These are phyloP conservation scores for Megastigmus dorsalis DNA, from an alignment of 2,888 invertebrate species.

Conservation along the genomic window DNA sequence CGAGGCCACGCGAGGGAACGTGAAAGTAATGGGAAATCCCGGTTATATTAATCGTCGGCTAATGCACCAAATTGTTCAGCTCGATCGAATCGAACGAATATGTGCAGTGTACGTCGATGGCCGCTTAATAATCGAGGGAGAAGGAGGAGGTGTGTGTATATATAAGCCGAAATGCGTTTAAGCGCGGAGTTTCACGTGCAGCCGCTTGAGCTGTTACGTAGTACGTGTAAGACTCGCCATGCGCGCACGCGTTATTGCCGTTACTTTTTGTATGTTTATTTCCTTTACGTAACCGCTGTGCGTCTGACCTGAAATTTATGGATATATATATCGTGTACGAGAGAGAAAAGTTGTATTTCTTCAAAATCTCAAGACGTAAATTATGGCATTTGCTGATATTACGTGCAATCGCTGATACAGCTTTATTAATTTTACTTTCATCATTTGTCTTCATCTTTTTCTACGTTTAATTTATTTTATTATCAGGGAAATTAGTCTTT, in stretches of 20 bases:
- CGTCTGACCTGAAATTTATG: slow-evolving; percentile 39
- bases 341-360: neutral
- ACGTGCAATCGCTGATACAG: too few species aligned
- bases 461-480: too few species aligned
- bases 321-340: neutral
- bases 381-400: too few species aligned
- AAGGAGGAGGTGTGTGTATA: neutral
- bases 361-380: too few species aligned
- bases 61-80: slow-evolving; percentile 1
- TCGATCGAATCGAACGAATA: too few species aligned
- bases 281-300: slow-evolving; percentile 21
- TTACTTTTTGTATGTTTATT: slow-evolving; percentile 30
- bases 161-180: neutral
- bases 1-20: too few species aligned
- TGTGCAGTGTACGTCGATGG: neutral
- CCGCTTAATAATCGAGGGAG: slow-evolving; percentile 7
- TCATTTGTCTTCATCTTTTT: too few species aligned
- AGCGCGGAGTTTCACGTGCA: slow-evolving; percentile 31
- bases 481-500: too few species aligned
- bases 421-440: too few species aligned
- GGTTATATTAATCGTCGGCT: slow-evolving; percentile 1
- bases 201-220: too few species aligned
- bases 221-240: too few species aligned
- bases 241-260: too few species aligned
- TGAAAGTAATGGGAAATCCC: slow-evolving; percentile 18